Conservation (phyloP, 2,113 vertebrate genomes). For the Choloepus hoffmanni region DNA sequence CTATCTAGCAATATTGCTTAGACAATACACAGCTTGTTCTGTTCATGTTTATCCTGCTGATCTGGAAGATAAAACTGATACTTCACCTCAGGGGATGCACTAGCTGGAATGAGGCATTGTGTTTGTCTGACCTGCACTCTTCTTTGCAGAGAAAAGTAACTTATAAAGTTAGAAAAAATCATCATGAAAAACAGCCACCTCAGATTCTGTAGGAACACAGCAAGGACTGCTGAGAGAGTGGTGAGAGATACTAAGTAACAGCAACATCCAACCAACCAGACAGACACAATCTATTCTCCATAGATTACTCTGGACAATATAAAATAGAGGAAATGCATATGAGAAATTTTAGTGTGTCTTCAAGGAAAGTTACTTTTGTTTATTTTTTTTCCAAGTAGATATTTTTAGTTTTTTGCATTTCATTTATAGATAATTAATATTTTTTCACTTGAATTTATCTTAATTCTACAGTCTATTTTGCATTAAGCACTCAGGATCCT, state of each 20-base stretch:
- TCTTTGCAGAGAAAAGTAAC: conserved; percentile 81
- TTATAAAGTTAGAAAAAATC: conserved; percentile 82
- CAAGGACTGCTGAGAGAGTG: not conserved
- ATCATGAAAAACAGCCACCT: conserved; percentile 52
- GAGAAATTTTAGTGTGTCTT: not conserved
- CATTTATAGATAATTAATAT: not conserved
- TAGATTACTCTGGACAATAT: not conserved
- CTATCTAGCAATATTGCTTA: conserved; percentile 28
- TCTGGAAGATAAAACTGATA: conserved; percentile 81
- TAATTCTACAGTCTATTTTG: not conserved
- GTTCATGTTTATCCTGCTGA: conserved; percentile 72
- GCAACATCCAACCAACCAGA: not conserved
- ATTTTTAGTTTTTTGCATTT: not conserved
- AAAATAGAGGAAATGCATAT: not conserved
- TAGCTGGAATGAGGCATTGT: conserved; percentile 75
- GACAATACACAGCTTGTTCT: conserved; percentile 52
- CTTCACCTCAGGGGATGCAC: conserved; percentile 75
- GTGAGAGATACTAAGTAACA: not conserved
- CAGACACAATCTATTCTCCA: not conserved
- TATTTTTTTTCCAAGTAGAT: not conserved
- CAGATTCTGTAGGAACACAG: not conserved
- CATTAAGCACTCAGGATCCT: not conserved
- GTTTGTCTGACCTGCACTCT: conserved; percentile 82
- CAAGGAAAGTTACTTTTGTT: not conserved
- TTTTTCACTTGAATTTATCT: not conserved